phyloP scores from a whole-genome alignment of 1,140 invertebrate genomes.

The Caerostris extrusa region DNA sequence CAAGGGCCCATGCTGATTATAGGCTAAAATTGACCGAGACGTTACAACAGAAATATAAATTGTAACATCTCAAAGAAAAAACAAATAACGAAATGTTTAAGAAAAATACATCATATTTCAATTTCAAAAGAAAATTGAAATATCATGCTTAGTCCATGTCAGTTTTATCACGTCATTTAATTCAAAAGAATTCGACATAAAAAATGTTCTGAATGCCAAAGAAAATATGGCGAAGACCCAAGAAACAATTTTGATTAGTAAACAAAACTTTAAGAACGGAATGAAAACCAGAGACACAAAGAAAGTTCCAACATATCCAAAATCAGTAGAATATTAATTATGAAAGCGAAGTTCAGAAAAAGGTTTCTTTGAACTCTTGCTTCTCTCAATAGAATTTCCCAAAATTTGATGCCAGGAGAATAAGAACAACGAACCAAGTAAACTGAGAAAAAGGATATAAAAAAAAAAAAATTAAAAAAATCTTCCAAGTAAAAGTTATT shows the following conservation, averaged over 20 bases:
- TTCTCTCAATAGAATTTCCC: slow-evolving; percentile 57
- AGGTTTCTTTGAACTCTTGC: slow-evolving; percentile 45
- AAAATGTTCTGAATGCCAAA: too few relatives aligned
- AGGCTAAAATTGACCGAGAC: too few relatives aligned
- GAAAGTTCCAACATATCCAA: not conserved
- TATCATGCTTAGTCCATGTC: too few relatives aligned
- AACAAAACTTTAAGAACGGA: not conserved
- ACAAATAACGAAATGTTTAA: too few relatives aligned
- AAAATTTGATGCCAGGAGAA: not conserved
- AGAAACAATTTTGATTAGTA: not conserved
- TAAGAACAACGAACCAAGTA: not conserved
- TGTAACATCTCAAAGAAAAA: too few relatives aligned
- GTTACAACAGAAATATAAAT: too few relatives aligned
- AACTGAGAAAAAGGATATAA: not conserved
- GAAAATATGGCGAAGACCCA: too few relatives aligned
- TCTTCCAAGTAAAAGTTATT: slow-evolving; percentile 23
- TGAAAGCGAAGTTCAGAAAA: not conserved
- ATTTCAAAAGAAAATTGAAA: too few relatives aligned
- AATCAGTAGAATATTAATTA: slow-evolving; percentile 53
- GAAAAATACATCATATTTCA: too few relatives aligned
- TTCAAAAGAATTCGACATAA: too few relatives aligned
- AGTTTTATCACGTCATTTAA: too few relatives aligned
- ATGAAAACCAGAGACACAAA: not conserved
- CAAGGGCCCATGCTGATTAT: too few relatives aligned
- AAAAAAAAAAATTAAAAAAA: not conserved